Evolutionary conservation across 2,888 invertebrate species (phyloP).

Genomic region (Nematopogon swammerdamellus): DNA sequence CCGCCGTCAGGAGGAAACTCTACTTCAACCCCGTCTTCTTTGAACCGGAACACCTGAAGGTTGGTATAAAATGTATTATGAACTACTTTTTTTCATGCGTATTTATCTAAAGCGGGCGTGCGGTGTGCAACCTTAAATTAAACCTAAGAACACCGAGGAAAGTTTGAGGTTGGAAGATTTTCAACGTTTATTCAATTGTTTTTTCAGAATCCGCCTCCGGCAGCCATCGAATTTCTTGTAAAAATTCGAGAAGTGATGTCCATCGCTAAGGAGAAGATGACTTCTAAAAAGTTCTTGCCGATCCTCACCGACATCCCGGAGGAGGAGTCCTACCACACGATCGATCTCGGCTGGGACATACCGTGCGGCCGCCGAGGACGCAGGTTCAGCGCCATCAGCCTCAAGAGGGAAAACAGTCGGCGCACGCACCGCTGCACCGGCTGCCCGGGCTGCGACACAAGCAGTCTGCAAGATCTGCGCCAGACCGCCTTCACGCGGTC

Average conservation of each 20-base stretch:
- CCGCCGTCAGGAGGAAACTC: conserved; percentile 65
- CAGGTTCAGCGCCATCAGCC: conserved; percentile 53
- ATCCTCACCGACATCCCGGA: conserved; percentile 77
- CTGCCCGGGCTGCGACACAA: conserved; percentile 63
- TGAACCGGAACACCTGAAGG: conserved; percentile 79
- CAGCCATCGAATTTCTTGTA: conserved; percentile 82
- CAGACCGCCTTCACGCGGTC: conserved; percentile 32
- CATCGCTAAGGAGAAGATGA: conserved; percentile 86
- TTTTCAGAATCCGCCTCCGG: conserved; percentile 82
- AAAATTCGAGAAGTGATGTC: conserved; percentile 89
- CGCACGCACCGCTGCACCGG: conserved; percentile 58
- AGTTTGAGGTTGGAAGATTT: too few species aligned
- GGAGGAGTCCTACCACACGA: conserved; percentile 57
- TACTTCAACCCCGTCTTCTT: conserved; percentile 92
- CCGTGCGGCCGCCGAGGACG: conserved; percentile 50
- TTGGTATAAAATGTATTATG: conserved; percentile 28
- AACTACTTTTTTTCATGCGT: conserved; percentile 5
- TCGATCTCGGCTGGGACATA: conserved; percentile 49
- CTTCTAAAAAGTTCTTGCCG: conserved; percentile 74
- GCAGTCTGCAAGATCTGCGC: conserved; percentile 25
- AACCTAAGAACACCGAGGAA: too few species aligned
- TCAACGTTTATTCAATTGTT: background rate
- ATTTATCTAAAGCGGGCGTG: too few species aligned
- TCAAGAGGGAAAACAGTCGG: conserved; percentile 61
- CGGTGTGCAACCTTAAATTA: too few species aligned